A percentile compares a stretch with the other conserved stretches of the same genome.
These are phyloP conservation scores for Muntiacus muntjak DNA, from an alignment of 2,113 vertebrate species.

Conservation along the genomic window DNA sequence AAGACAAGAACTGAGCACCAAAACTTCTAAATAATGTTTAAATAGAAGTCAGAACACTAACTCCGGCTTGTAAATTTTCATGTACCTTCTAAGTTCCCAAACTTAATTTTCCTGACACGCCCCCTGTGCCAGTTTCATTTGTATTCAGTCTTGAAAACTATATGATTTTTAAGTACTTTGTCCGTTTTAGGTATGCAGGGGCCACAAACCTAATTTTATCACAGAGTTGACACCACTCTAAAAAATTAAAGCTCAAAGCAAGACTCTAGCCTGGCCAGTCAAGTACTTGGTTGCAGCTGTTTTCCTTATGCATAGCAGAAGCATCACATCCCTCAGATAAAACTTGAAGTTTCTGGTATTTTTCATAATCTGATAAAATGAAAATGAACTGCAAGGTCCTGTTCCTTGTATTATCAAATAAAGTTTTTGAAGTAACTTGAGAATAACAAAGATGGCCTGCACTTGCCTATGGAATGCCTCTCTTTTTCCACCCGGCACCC, in stretches of 20 bases:
- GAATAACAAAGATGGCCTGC: background rate
- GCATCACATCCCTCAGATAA: background rate
- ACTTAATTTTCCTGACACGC: conserved; percentile 15
- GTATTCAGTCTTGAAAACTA: background rate
- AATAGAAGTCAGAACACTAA: background rate
- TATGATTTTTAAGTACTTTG: background rate
- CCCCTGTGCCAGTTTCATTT: background rate
- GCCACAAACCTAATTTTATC: background rate
- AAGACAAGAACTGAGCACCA: background rate
- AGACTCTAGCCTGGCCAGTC: background rate
- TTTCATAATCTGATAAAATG: conserved; percentile 20
- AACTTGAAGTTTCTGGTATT: background rate
- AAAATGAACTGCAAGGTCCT: background rate
- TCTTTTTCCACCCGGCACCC: background rate
- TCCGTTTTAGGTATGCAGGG: background rate
- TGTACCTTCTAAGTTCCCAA: background rate
- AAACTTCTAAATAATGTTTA: conserved; percentile 40
- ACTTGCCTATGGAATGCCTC: background rate
- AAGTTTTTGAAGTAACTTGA: background rate
- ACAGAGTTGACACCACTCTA: background rate
- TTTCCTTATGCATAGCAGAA: background rate
- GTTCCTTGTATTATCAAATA: background rate
- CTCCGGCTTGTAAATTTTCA: background rate
- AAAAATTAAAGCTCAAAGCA: background rate
- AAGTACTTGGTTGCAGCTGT: background rate